phyloP scores from a whole-genome alignment of 2,797 vertebrate genomes.

The Silurus lanzhouensis region DNA sequence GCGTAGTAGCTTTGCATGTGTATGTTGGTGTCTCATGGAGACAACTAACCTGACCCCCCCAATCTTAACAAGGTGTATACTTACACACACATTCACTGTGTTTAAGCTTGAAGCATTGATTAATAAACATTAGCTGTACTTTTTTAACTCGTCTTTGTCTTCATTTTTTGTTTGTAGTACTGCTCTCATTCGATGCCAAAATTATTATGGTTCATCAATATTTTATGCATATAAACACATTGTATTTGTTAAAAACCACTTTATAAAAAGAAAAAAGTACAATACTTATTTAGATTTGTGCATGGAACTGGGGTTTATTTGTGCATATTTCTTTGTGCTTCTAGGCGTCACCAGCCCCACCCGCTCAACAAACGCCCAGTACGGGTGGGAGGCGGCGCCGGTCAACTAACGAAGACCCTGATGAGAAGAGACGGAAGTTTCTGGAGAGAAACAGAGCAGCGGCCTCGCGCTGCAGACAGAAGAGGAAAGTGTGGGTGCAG shows the following conservation, averaged over 20 bases:
- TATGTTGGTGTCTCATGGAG: not conserved
- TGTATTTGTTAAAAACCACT: too few relatives aligned
- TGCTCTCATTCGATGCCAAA: too few relatives aligned
- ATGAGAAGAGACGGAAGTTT: slow-evolving; percentile 97
- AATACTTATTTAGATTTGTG: not conserved
- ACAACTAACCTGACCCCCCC: not conserved
- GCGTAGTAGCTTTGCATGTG: slow-evolving; percentile 19
- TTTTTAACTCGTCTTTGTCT: too few relatives aligned
- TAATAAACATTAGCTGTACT: not conserved
- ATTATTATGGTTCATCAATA: too few relatives aligned
- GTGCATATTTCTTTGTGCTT: slow-evolving; percentile 11
- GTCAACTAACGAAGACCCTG: slow-evolving; percentile 93
- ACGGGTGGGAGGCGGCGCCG: slow-evolving; percentile 91
- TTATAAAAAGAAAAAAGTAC: not conserved
- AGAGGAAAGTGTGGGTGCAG: slow-evolving; percentile 98
- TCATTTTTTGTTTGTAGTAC: not conserved
- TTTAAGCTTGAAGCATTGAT: not conserved
- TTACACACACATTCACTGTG: not conserved
- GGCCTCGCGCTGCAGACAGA: slow-evolving; percentile 93
- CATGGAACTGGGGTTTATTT: slow-evolving; percentile 22
- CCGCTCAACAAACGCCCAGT: slow-evolving; percentile 85
- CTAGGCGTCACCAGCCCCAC: slow-evolving; percentile 88
- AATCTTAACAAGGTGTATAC: not conserved
- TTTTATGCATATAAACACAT: not conserved
- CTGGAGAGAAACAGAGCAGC: slow-evolving; percentile 93